Percentiles rank a stretch among this genome's conserved stretches.
phyloP scores from a whole-genome alignment of 1,140 invertebrate species.

The Ptiloglossa arizonensis region DNA sequence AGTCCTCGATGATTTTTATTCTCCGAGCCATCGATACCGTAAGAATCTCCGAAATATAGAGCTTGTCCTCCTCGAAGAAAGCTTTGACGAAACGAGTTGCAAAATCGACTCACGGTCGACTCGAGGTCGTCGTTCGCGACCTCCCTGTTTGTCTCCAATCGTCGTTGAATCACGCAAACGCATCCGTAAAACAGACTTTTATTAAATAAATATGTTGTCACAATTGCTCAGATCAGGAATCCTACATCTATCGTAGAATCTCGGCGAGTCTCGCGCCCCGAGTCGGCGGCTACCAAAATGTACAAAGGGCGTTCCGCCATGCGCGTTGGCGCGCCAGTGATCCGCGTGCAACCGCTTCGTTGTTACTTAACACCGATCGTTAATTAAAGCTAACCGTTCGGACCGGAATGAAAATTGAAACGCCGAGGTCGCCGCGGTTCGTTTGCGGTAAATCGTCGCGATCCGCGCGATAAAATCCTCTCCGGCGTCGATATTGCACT shows the following conservation, averaged over 20 bases:
- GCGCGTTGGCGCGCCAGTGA: neutral
- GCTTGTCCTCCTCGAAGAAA: no score
- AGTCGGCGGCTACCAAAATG: slow-evolving; percentile 21
- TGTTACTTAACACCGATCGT: slow-evolving; percentile 34
- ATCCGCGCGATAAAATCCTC: slow-evolving; percentile 17
- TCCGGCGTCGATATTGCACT: slow-evolving; percentile 56
- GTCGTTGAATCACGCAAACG: neutral
- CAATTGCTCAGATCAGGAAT: slow-evolving; percentile 53
- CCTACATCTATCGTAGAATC: slow-evolving; percentile 56
- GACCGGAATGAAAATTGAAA: slow-evolving; percentile 6
- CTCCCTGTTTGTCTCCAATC: no score
- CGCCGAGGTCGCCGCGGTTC: slow-evolving; percentile 33
- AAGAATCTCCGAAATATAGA: no score
- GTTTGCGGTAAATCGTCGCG: neutral
- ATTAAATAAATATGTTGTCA: slow-evolving; percentile 64
- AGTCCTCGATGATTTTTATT: no score
- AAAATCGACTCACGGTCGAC: no score
- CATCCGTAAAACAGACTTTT: slow-evolving; percentile 62
- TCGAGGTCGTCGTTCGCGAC: no score
- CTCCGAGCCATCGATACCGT: no score
- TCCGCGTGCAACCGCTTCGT: slow-evolving; percentile 23
- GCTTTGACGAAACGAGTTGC: no score
- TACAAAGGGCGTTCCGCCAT: slow-evolving; percentile 46
- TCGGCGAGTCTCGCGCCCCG: neutral
- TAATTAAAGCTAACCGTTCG: slow-evolving; percentile 24